Percentiles rank a stretch among this genome's conserved stretches.
phyloP scores from a whole-genome alignment of 2,113 vertebrate genomes.

The Picathartes gymnocephalus region DNA sequence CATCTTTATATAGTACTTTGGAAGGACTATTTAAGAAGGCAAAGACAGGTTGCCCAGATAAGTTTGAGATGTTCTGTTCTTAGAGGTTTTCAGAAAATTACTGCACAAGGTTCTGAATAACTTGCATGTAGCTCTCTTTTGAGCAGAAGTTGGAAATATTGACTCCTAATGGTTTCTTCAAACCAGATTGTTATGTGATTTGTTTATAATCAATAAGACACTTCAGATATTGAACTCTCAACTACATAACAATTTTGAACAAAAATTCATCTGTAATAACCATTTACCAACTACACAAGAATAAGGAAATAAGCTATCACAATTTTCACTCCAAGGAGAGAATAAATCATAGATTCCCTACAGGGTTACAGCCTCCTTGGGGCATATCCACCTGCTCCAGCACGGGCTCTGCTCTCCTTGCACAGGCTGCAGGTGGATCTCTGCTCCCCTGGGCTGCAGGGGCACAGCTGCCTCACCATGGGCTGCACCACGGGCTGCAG shows the following conservation, averaged over 20 bases:
- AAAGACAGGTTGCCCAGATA: not conserved
- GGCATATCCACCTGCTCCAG: not conserved
- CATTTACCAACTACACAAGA: not conserved
- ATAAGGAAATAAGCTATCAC: not conserved
- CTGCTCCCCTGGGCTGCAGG: not conserved
- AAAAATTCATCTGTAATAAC: not conserved
- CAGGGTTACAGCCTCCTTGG: fast-evolving
- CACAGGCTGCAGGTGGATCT: not conserved
- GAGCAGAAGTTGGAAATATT: not conserved
- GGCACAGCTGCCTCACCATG: not conserved
- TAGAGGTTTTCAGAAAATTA: not conserved
- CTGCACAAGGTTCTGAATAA: not conserved
- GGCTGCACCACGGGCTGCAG: not conserved
- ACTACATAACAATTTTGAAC: not conserved
- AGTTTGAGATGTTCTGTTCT: not conserved
- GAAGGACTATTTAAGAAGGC: not conserved
- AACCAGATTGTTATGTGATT: not conserved
- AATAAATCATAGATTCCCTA: not conserved
- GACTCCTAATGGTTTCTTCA: not conserved
- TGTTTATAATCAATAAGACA: not conserved
- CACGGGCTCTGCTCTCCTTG: not conserved
- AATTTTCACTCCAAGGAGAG: not conserved
- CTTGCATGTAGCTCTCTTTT: not conserved
- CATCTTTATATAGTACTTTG: not conserved
- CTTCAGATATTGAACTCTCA: not conserved